Evolutionary conservation across 2,797 vertebrate species (phyloP).

Genomic region (Sus cebifrons): DNA sequence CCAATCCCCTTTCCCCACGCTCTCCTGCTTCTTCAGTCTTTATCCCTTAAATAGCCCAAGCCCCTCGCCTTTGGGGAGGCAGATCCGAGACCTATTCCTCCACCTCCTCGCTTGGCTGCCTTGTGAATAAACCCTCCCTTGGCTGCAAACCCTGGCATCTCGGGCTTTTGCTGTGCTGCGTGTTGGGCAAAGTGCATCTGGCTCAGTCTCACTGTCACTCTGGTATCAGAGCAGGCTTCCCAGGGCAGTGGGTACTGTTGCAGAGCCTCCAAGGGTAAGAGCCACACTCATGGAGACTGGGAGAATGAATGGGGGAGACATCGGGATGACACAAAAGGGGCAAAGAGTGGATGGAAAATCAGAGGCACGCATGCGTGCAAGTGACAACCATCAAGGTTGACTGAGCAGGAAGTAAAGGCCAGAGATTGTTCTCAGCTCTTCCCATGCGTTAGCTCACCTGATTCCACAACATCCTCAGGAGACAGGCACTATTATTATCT

Average conservation of each 20-base stretch:
- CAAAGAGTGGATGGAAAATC: neutral
- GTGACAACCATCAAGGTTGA: neutral
- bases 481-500: neutral
- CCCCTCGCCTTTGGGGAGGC: neutral
- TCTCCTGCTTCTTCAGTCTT: neutral
- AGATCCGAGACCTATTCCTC: neutral
- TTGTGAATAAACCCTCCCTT: neutral
- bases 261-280: neutral
- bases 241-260: neutral
- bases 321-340: neutral
- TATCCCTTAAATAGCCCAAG: neutral
- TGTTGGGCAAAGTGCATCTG: neutral
- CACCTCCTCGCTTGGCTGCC: neutral
- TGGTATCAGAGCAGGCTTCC: neutral
- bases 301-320: neutral
- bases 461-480: neutral
- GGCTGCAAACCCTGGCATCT: neutral
- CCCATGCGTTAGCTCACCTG: neutral
- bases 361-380: accelerated
- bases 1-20: neutral
- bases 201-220: neutral
- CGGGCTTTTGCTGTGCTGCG: neutral
- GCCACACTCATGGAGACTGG: neutral
- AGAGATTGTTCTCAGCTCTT: neutral
- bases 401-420: neutral